Conservation (phyloP, 2,888 invertebrate genomes). For the Meiosimyza platycephala region DNA sequence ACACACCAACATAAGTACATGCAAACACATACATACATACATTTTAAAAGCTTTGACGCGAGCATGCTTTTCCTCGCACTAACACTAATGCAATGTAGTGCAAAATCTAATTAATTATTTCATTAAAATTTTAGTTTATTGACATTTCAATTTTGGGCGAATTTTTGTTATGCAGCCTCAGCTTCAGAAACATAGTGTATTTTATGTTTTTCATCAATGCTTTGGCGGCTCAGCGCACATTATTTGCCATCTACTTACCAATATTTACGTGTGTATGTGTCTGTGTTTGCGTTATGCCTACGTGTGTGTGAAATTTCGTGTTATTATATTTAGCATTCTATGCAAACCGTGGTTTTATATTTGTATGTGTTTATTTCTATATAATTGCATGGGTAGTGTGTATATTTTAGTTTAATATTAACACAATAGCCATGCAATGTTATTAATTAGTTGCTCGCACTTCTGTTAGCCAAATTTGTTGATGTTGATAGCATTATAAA, state of each 20-base stretch:
- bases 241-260: too few relatives aligned
- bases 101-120: conserved; percentile 62
- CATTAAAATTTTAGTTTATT: conserved; percentile 58
- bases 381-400: conserved; percentile 15
- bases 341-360: neutral
- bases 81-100: conserved; percentile 39
- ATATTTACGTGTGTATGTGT: neutral
- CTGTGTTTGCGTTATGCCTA: neutral
- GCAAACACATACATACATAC: neutral
- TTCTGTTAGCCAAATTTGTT: neutral
- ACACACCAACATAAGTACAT: neutral
- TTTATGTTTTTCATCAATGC: too few relatives aligned
- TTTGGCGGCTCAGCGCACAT: too few relatives aligned
- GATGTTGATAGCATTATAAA: neutral
- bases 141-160: conserved; percentile 57
- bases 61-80: neutral
- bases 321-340: neutral
- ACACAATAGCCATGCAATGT: neutral
- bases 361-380: neutral
- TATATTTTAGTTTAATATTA: neutral
- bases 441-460: conserved; percentile 1
- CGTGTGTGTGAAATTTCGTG: too few relatives aligned
- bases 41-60: conserved; percentile 6
- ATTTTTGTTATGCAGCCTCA: neutral
- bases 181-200: too few relatives aligned